A percentile compares a stretch with the other conserved stretches of the same genome.
Evolutionary conservation across 2,888 invertebrate species (phyloP).

Genomic region (Operophtera brumata): DNA sequence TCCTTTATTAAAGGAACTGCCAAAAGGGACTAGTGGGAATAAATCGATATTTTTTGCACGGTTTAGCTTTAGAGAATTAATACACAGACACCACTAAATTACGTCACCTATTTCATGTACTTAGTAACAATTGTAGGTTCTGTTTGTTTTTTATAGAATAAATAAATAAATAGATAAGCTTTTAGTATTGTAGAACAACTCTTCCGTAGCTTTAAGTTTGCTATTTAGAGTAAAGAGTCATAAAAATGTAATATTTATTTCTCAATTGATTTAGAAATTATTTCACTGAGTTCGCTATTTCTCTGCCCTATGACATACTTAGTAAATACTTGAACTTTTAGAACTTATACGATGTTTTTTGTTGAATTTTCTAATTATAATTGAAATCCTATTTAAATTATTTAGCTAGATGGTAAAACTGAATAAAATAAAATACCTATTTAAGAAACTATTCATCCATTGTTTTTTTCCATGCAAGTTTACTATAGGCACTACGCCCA

Average conservation of each 20-base stretch:
- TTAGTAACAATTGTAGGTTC: neutral
- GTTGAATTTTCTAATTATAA: neutral
- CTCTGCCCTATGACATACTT: too few relatives aligned
- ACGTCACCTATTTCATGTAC: too few relatives aligned
- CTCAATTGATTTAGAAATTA: neutral
- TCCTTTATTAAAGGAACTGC: too few relatives aligned
- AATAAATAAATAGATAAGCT: neutral
- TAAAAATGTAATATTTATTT: neutral
- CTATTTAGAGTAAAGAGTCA: neutral
- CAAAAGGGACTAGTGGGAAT: too few relatives aligned
- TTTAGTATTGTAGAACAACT: neutral
- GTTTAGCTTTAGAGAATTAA: too few relatives aligned
- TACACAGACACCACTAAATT: too few relatives aligned
- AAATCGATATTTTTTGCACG: too few relatives aligned
- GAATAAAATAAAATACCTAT: conserved; percentile 1
- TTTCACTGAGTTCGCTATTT: too few relatives aligned
- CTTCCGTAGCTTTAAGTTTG: neutral
- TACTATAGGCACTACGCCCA: neutral
- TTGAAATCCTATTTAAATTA: neutral
- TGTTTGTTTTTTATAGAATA: neutral
- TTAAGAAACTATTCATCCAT: neutral
- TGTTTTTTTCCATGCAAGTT: conserved; percentile 1
- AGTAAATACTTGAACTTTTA: too few relatives aligned
- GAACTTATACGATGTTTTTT: neutral
- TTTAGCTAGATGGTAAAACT: conserved; percentile 1